Evolutionary conservation across 2,797 vertebrate genomes (phyloP).

Genomic region (Dicrostonyx torquatus): DNA sequence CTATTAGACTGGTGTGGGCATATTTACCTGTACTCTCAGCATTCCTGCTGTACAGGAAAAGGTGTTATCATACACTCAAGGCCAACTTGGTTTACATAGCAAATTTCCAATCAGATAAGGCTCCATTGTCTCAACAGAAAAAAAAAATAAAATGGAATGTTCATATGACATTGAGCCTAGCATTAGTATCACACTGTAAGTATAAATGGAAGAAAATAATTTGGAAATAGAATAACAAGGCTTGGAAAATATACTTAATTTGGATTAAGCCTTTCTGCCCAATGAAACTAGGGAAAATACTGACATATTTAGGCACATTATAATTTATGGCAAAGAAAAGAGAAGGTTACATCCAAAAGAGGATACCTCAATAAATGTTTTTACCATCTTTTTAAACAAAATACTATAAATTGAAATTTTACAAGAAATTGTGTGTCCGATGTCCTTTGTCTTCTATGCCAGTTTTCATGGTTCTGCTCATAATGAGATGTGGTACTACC

Average conservation of each 20-base stretch:
- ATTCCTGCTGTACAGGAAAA: no score
- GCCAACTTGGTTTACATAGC: not conserved
- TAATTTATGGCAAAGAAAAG: not conserved
- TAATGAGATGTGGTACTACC: not conserved
- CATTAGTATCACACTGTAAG: not conserved
- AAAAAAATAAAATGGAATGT: not conserved
- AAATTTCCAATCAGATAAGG: not conserved
- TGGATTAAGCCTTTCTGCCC: not conserved
- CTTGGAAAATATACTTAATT: constrained; percentile 7
- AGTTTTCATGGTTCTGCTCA: not conserved
- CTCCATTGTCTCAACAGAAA: not conserved
- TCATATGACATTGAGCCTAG: no score
- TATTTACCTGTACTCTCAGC: not conserved
- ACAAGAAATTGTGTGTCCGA: not conserved
- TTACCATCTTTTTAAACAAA: not conserved
- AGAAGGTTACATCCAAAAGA: not conserved
- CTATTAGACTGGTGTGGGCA: not conserved
- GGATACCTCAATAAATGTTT: not conserved
- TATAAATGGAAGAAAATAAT: not conserved
- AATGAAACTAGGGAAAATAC: not conserved
- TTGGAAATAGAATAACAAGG: not conserved
- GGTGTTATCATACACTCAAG: not conserved
- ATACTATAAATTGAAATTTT: not conserved
- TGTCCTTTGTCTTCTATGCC: not conserved
- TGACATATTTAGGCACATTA: not conserved